Conservation (phyloP, 1,140 invertebrate genomes). For the Sinella curviseta region DNA sequence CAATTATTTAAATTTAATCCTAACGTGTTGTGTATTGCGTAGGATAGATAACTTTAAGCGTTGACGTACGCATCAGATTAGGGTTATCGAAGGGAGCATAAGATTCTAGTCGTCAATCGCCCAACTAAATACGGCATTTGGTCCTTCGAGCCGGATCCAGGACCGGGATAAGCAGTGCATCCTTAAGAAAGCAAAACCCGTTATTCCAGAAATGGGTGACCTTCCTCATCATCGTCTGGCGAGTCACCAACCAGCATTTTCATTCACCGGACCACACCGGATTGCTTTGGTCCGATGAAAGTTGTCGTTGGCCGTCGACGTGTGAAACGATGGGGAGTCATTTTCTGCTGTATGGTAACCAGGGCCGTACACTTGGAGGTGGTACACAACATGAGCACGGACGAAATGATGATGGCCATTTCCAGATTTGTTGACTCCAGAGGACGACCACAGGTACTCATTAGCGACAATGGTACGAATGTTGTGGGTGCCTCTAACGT, state of each 20-base stretch:
- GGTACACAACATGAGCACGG: neutral
- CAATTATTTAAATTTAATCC: no score
- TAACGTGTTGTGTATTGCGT: no score
- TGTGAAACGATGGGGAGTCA: slow-evolving; percentile 31
- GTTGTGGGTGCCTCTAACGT: neutral
- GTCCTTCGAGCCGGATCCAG: no score
- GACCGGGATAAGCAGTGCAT: no score
- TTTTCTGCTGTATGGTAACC: neutral
- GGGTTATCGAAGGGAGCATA: no score
- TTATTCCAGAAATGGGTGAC: slow-evolving; percentile 11
- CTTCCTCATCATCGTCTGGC: slow-evolving; percentile 6
- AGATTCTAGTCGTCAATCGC: no score
- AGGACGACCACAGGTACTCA: neutral
- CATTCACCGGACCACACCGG: slow-evolving; percentile 7
- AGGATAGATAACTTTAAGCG: no score
- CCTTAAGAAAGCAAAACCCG: no score
- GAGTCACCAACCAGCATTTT: neutral
- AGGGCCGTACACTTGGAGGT: neutral
- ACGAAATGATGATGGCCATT: neutral
- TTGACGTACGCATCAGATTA: no score
- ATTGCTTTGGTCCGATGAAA: slow-evolving; percentile 33
- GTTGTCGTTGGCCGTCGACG: slow-evolving; percentile 14
- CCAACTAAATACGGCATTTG: no score
- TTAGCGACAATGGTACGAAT: neutral
- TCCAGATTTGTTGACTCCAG: slow-evolving; percentile 31